Evolutionary conservation across 2,888 invertebrate genomes (phyloP), one percentile per base, ranked within the genome.

Genomic region (Latrodectus elegans): DNA sequence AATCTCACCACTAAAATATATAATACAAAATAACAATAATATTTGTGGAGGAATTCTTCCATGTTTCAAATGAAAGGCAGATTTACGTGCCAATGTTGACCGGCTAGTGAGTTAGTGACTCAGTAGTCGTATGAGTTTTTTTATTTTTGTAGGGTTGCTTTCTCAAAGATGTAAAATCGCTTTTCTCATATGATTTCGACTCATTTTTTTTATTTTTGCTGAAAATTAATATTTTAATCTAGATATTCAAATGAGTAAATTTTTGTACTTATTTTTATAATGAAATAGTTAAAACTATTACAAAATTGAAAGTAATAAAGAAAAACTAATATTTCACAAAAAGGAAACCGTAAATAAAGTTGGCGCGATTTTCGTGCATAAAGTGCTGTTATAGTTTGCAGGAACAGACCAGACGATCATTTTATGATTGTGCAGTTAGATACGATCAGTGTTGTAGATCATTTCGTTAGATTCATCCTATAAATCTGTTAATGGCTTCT

Each of bases 71-170:
- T n/a, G 72, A 70, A 80, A 74, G 74, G 74, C 77, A 77, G 49
- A 60, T 87, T 86, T 81, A 82, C 81, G 82, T 83, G 82, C 87
- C 75, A 79, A 74, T 83, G 87, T 88, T 83, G 87, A 88, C 87
- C 87, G 87, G 87, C 87, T 84, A 74, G 60, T 38, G 38, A 72
- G 78, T 72, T 79, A 78, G 87, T 88, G 87, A 88, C 87, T 88
- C 87, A 88, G 87, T 88, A 83, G 83, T 88, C 74, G 87, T 78
- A 88, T 78, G 77, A 22, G 65, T 65, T 76, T 64, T 38, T 38
- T 64, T 64, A 68, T 74, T 64, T 76, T 65, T 26, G 70, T n/a
- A 75, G 81, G 86, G 86, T 38, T 81, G 70, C 85, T 75, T 38
- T 38, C 12, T 60, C 60, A 15, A 49, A 70, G 38, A 11, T 75